Evolutionary conservation across 2,888 invertebrate genomes (phyloP).

Genomic region (Tenodera sinensis): DNA sequence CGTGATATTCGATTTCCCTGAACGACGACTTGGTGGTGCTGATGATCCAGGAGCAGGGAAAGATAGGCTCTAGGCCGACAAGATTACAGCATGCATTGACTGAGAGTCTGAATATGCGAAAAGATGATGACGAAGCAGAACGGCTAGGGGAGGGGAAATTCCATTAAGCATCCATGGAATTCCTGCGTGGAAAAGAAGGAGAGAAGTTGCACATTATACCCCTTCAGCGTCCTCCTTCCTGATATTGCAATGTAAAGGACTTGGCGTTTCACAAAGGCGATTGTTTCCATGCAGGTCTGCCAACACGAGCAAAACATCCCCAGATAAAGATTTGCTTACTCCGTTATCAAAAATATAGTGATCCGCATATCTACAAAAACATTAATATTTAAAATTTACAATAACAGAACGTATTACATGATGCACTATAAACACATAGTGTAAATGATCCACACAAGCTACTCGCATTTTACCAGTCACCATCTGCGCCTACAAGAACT

Average conservation of each 20-base stretch:
- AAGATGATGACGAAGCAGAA: not conserved
- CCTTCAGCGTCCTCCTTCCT: not conserved
- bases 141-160: not conserved
- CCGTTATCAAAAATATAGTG: no score
- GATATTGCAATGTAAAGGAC: not conserved
- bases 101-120: not conserved
- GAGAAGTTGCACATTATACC: not conserved
- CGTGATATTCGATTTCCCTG: not conserved
- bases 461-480: no score
- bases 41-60: not conserved
- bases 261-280: not conserved
- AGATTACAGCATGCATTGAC: not conserved
- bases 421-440: no score
- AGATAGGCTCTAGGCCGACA: not conserved
- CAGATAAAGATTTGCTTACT: no score
- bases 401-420: no score
- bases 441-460: no score
- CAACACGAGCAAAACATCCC: not conserved
- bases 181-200: not conserved
- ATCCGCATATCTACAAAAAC: no score
- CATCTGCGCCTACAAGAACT: no score
- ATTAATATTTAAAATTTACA: no score
- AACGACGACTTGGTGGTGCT: not conserved
- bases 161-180: constrained; percentile 13
- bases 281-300: not conserved